Base-by-base conservation (phyloP, 2,888 invertebrate genomes). In the Agonopterix alstromeriana region DNA sequence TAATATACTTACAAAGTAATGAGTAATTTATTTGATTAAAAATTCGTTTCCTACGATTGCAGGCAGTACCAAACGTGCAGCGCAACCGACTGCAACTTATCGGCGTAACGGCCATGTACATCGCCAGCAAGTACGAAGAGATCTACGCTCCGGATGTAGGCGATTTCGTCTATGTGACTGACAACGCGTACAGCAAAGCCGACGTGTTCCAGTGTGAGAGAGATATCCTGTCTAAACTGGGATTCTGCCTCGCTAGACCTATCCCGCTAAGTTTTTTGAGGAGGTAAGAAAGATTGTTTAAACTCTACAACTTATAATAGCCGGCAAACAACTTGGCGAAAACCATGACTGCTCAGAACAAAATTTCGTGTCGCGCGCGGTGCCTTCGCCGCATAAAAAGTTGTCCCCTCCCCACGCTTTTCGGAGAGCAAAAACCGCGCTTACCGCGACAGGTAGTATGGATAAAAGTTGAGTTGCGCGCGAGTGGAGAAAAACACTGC, bases 101-200 rank as follows among this genome's bases (percentile, higher is more conserved):
- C 9, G 98, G 98, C 3, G 94, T 96, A 1, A 93, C 97, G 0
- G 94, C 97, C 0, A 92, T 98, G 90, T 94, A 97, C 65, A 92
- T 98, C 48, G 98, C 98, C 0, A 92, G 94, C 67, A 99, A 99
- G 78, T 98, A 97, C 68, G 98, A 99, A 82, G 99, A 99, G 87
- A 94, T 97, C 67, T 97, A 94, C 67, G 91, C 95, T 1, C 97
- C 98, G 0, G 95, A 95, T 43, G 91, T 97, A 14, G 88, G 83
- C 5, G 98, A 99, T 81, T 98, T 98, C 83, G 94, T 96, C 10
- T 97, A 94, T 73, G 94, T 98, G 48, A 95, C 97, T 8, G 98
- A 97, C 80, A 93, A 95, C 70, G 93, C 97, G 0, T 98, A 96
- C 76, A 91, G 91, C 3, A 94, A 93, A 63, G 70, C 86, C 2